These are phyloP conservation scores for Noctua pronuba DNA, from an alignment of 2,888 invertebrate genomes.

Conservation along the genomic window DNA sequence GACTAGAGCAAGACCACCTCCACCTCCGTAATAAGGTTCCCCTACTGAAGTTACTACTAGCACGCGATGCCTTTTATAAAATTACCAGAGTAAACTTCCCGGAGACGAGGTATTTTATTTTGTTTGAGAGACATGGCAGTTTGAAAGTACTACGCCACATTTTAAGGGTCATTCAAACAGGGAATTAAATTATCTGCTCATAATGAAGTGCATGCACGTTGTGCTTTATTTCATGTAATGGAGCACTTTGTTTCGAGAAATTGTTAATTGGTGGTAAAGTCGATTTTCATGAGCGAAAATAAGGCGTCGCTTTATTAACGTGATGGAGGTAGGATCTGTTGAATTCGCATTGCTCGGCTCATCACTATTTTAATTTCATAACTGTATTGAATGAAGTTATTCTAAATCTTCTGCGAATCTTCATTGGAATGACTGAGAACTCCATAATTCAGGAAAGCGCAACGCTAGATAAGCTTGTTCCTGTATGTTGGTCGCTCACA, in stretches of 20 bases:
- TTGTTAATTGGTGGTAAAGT: background rate
- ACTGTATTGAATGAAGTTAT: background rate
- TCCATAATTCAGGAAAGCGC: background rate
- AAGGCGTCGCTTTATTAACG: background rate
- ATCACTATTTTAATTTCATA: background rate
- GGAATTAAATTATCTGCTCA: constrained; percentile 9
- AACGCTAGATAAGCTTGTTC: background rate
- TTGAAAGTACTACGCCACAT: constrained; percentile 2
- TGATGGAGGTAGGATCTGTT: background rate
- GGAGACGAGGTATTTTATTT: constrained; percentile 21
- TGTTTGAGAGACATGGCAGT: constrained; percentile 1
- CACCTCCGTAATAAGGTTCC: constrained; percentile 27
- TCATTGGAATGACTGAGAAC: background rate
- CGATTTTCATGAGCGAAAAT: background rate
- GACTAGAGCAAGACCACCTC: constrained; percentile 10
- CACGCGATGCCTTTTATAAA: constrained; percentile 7
- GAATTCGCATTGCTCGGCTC: background rate
- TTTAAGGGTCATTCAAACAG: constrained; percentile 39
- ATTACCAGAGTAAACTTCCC: constrained; percentile 13
- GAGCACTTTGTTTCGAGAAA: background rate
- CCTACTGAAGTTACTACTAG: constrained; percentile 1
- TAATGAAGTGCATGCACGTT: background rate
- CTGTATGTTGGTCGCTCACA: background rate
- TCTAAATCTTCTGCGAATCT: background rate
- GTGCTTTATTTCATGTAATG: background rate